These are phyloP conservation scores for Apocheima hispidaria DNA, from an alignment of 2,888 invertebrate genomes.

Conservation along the genomic window DNA sequence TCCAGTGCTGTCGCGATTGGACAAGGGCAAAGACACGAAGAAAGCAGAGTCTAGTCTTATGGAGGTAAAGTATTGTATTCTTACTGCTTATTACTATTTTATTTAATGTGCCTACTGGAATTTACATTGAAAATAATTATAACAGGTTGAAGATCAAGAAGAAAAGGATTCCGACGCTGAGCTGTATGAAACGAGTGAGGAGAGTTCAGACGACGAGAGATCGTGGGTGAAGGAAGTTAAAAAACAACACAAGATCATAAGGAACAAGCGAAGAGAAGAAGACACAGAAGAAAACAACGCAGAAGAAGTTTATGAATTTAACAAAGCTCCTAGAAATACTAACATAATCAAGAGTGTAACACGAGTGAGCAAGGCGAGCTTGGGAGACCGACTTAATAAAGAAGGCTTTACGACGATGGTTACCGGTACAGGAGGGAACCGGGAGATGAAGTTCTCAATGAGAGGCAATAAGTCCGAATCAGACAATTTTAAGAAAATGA, in stretches of 20 bases:
- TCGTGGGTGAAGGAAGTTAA: constrained; percentile 93
- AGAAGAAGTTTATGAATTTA: constrained; percentile 62
- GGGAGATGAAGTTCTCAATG: constrained; percentile 92
- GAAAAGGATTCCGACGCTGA: constrained; percentile 85
- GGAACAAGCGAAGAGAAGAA: constrained; percentile 70
- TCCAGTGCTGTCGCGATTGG: constrained; percentile 94
- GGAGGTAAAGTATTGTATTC: constrained; percentile 63
- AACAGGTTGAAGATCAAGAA: constrained; percentile 68
- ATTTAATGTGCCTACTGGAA: not conserved
- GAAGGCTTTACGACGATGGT: constrained; percentile 83
- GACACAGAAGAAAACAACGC: constrained; percentile 55
- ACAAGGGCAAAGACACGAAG: constrained; percentile 87
- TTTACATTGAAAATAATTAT: constrained; percentile 11
- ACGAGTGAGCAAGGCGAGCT: constrained; percentile 86
- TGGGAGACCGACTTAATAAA: constrained; percentile 90
- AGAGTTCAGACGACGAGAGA: constrained; percentile 93
- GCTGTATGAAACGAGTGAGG: constrained; percentile 72
- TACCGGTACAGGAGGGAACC: constrained; percentile 88
- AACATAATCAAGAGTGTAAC: constrained; percentile 81
- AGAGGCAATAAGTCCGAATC: constrained; percentile 84
- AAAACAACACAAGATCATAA: constrained; percentile 89
- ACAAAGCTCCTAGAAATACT: constrained; percentile 81
- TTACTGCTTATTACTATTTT: constrained; percentile 8
- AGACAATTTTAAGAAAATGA: constrained; percentile 86
- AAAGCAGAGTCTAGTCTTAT: constrained; percentile 75